phyloP scores from a whole-genome alignment of 2,113 vertebrate species.

The Lynx canadensis region DNA sequence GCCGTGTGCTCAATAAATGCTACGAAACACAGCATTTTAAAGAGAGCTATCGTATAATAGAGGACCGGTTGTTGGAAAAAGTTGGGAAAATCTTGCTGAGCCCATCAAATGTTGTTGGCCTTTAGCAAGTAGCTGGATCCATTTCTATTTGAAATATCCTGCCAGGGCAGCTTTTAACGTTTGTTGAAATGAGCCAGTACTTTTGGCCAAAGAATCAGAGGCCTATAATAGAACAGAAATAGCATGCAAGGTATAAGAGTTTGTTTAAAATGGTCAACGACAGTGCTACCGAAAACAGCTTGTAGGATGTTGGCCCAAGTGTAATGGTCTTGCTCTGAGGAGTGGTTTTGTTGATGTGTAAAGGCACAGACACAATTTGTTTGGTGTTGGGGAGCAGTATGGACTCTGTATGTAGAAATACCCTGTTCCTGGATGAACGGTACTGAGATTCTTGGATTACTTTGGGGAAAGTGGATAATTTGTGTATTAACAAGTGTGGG shows the following conservation, averaged over 20 bases:
- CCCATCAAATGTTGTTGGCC: background rate
- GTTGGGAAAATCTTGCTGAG: background rate
- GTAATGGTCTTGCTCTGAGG: fast-evolving
- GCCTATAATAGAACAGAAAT: background rate
- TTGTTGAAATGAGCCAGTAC: background rate
- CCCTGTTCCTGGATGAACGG: background rate
- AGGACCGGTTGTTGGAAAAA: background rate
- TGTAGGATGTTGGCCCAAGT: fast-evolving
- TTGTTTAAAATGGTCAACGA: background rate
- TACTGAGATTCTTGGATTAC: background rate
- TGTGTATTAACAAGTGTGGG: too few relatives aligned
- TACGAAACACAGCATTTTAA: background rate
- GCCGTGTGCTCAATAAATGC: fast-evolving
- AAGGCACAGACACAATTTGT: background rate
- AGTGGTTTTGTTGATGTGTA: fast-evolving
- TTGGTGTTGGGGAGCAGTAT: fast-evolving
- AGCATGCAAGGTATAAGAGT: fast-evolving
- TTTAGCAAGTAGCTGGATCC: background rate
- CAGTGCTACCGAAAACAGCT: fast-evolving
- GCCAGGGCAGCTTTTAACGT: background rate
- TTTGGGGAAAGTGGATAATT: background rate
- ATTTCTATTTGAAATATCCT: background rate
- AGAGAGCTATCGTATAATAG: background rate
- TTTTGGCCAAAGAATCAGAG: background rate
- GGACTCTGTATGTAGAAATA: too few relatives aligned